Evolutionary conservation across 2,113 vertebrate species (phyloP).

Genomic region (Cephalopterus ornatus): DNA sequence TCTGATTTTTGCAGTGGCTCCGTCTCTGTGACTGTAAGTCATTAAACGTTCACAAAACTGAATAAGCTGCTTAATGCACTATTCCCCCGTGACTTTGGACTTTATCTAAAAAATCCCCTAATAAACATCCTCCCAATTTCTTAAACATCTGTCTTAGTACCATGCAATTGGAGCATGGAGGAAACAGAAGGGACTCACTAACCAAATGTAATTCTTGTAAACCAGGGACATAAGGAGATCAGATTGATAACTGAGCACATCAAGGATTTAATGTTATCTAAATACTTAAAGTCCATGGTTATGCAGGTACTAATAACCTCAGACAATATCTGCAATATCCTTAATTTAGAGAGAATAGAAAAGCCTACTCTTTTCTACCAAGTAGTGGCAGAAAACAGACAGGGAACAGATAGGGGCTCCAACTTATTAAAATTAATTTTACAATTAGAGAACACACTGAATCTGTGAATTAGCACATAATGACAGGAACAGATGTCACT

Average conservation of each 20-base stretch:
- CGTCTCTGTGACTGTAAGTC: neutral
- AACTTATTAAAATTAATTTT: neutral
- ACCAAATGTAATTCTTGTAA: neutral
- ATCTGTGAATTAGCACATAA: slow-evolving; percentile 4
- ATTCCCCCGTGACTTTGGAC: neutral
- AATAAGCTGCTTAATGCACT: neutral
- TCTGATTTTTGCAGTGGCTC: neutral
- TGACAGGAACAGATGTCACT: slow-evolving; percentile 23
- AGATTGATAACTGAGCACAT: neutral
- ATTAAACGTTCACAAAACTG: neutral
- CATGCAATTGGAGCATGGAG: neutral
- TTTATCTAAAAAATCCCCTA: neutral
- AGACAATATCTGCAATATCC: neutral
- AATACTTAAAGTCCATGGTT: neutral
- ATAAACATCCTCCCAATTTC: neutral
- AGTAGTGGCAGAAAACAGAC: neutral
- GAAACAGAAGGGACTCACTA: neutral
- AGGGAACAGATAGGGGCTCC: neutral
- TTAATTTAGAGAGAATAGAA: neutral
- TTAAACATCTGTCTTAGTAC: slow-evolving; percentile 23
- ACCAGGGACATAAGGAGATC: neutral
- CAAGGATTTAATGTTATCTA: neutral
- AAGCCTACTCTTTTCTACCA: neutral
- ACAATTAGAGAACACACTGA: neutral
- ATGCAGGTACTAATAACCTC: neutral